Evolutionary conservation across 2,797 vertebrate genomes (phyloP), one percentile per base, ranked within the genome.

Genomic region (Malacoctenus gilli): DNA sequence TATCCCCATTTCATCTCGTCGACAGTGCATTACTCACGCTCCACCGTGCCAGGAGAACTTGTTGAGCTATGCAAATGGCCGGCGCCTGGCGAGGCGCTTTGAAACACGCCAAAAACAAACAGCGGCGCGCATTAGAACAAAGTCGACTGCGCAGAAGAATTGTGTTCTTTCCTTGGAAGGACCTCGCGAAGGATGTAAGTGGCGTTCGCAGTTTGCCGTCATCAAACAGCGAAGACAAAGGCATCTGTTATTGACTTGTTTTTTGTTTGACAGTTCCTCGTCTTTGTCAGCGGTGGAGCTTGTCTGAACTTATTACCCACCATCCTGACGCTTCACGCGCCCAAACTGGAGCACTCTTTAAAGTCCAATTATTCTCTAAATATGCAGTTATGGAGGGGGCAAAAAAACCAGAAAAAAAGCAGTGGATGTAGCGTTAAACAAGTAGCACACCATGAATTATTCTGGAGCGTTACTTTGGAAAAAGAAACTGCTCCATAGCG

Each of bases 1-100:
- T 56, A 48, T 75, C 71, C 74, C 56, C 0, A 25, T 59, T 68
- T 72, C 65, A 72, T 68, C 67, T 36, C 13, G 56, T 25, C 41
- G 59, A 55, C 47, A 30, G 23, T 21, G 38, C 49, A 42, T 66
- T 43, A 64, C 57, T 62, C 40, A 54, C 32, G 42, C 14, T 8
- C 35, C 19, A 51, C 36, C 3, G 21, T 25, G 69, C 56, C 59
- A 77, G 42, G 28, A 51, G 49, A 66, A 76, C 69, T 59, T 71
- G 66, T 73, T 71, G 62, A 70, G 53, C 58, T 69, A 64, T 76
- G 59, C 57, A 76, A 78, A 73, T 68, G 21, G 12, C 0, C 15
- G 13, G 54, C 37, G 32, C 71, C 48, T 8, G 0, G 58, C n/a
- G 37, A 28, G 77, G 49, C 68, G 71, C 40, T 62, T 75, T 68